These are phyloP conservation scores for Rallus crepitans DNA, from an alignment of 2,797 vertebrate genomes.

Conservation along the genomic window DNA sequence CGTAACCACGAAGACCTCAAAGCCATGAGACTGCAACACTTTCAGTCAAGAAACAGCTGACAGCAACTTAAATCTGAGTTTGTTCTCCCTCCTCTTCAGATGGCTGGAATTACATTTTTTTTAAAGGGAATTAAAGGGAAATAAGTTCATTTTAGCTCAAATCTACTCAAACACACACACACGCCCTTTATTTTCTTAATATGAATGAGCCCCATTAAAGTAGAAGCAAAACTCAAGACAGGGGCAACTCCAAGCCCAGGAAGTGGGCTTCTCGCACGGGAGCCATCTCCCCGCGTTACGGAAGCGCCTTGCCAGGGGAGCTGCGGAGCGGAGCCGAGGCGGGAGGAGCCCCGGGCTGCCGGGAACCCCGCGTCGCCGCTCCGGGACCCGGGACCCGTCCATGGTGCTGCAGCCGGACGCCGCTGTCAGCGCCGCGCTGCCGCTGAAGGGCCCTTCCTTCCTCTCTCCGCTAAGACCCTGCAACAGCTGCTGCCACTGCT, in stretches of 20 bases:
- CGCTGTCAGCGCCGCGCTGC: background rate
- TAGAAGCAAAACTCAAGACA: background rate
- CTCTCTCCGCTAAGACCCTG: background rate
- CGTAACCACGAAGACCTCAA: background rate
- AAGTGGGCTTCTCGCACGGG: background rate
- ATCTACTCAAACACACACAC: fast-evolving
- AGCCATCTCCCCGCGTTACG: too few species aligned
- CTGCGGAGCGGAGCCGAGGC: background rate
- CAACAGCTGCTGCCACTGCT: background rate
- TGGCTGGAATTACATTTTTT: background rate
- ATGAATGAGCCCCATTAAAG: fast-evolving
- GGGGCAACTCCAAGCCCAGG: too few species aligned
- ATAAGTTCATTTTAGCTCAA: background rate
- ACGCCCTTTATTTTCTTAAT: background rate
- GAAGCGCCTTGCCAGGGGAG: background rate
- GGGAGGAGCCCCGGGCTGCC: too few species aligned
- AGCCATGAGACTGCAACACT: background rate
- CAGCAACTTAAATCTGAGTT: background rate
- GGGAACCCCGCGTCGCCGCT: background rate
- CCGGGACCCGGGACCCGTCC: background rate
- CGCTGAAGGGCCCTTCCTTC: background rate
- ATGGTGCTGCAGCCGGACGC: background rate
- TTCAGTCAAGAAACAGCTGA: background rate
- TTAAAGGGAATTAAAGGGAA: background rate
- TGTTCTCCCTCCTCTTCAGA: background rate